Base-by-base conservation (phyloP, 2,113 vertebrate genomes). In the Calonectris borealis region DNA sequence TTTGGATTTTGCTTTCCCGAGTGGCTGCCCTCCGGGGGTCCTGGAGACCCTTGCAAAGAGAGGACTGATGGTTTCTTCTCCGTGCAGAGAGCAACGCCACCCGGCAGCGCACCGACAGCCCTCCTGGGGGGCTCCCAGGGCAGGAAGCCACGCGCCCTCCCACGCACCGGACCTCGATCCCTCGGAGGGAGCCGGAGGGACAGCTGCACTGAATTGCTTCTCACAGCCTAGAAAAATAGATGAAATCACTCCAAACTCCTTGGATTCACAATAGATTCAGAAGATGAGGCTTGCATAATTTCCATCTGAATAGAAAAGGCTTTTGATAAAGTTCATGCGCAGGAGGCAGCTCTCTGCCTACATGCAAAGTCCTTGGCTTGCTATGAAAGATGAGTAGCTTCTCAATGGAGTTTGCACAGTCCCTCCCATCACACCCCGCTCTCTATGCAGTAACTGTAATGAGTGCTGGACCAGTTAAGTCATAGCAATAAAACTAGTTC, bases 381-480 rank as follows among this genome's bases (percentile, higher is more conserved):
- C 79, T 18, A 3, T 4, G 15, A 4, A 36, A 18, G 31, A 40
- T 2, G 24, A 48, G 61, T 0, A 31, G 19, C 27, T 2, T 7
- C 60, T 15, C 29, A 4, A 4, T 4, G 42, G 40, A 8, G 57
- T 9, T 10, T 55, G 65, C 64, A 3, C 19, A 4, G 46, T 13
- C 60, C 55, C 32, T 26, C 70, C 42, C 48, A 26, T 44, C 49
- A 14, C 69, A 36, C 10, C 44, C 40, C 4, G 3, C 46, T 22
- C 76, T 26, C 90, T 5, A 1, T 2, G 8, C 14, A 31, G 1
- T 7, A 52, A 9, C 76, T 25, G 29, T 7, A 21, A 21, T 0
- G 3, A 51, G 62, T 5, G 21, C 60, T 66, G 52, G 38, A 5
- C n/a, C 54, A 18, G 52, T 22, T 13, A n/a, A 38, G 11, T 36